phyloP scores from a whole-genome alignment of 2,888 invertebrate genomes.

The Oscheius sp. region DNA sequence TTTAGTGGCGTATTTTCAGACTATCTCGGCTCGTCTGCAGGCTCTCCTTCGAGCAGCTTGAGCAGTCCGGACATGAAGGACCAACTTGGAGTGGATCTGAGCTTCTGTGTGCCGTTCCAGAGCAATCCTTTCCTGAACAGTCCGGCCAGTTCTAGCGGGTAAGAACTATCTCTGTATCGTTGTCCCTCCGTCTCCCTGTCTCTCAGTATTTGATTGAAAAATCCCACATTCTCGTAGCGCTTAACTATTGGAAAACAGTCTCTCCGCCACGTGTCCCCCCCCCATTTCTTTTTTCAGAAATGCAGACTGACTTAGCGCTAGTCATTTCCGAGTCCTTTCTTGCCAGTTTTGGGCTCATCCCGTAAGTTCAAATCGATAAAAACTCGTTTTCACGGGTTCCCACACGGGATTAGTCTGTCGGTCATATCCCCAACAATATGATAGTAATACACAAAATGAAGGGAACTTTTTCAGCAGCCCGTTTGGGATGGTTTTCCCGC shows the following conservation, averaged over 20 bases:
- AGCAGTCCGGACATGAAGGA: slow-evolving; percentile 60
- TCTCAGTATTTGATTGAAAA: background rate
- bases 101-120: slow-evolving; percentile 44
- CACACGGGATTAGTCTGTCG: too few relatives aligned
- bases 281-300: too few relatives aligned
- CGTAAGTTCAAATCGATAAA: too few relatives aligned
- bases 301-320: too few relatives aligned
- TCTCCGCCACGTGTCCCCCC: too few relatives aligned
- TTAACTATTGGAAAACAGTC: too few relatives aligned
- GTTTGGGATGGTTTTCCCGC: slow-evolving; percentile 34
- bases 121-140: slow-evolving; percentile 44
- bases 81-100: slow-evolving; percentile 51
- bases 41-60: slow-evolving; percentile 58
- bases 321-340: too few relatives aligned
- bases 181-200: background rate
- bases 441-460: too few relatives aligned
- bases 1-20: slow-evolving; percentile 39
- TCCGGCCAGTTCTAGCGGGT: slow-evolving; percentile 54
- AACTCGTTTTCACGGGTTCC: too few relatives aligned
- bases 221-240: too few relatives aligned
- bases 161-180: slow-evolving; percentile 11
- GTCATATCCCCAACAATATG: too few relatives aligned
- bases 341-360: too few relatives aligned
- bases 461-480: slow-evolving; percentile 27
- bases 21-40: slow-evolving; percentile 59